Evolutionary conservation across 2,797 vertebrate genomes (phyloP), one percentile per base, ranked within the genome.

Genomic region (Anas bernieri): DNA sequence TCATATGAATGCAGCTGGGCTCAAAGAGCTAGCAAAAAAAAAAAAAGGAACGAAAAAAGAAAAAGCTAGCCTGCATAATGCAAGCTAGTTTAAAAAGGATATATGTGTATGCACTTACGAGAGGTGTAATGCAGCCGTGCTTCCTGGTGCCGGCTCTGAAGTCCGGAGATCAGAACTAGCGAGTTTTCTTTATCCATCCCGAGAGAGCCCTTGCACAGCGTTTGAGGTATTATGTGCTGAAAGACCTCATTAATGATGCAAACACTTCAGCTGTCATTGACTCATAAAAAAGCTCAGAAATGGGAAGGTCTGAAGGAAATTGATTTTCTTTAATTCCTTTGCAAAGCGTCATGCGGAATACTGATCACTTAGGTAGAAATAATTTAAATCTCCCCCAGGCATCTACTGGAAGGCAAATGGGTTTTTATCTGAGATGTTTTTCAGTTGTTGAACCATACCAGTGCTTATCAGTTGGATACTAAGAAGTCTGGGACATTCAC

Each of bases 281-380:
- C 91, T 97, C 96, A 95, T 94, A 83, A 92, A 85, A 96, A 81
- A 63, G n/a, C 91, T 95, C 90, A 93, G 90, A 97, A 97, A 96
- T 95, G 96, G 92, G 69, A 86, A 81, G 25, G 63, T 84, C 83
- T 90, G 87, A 95, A 95, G 88, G 88, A 97, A 98, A 97, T 93
- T 92, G 93, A 96, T 97, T 97, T 97, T 97, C 94, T 97, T 92
- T 95, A 95, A 97, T 96, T 96, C 94, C 69, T 95, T 87, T 95
- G 88, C 88, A 92, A 96, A 91, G 75, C 95, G 88, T 90, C 94
- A 76, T 61, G 63, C 16, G n/a, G 96, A 97, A 96, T 97, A 95
- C 80, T 93, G 96, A 97, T 92, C 88, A 83, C 37, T 86, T 95
- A 22, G 43, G 86, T 87, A 93, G 89, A 94, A 96, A 93, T 95